These are phyloP conservation scores for Achroia grisella DNA, from an alignment of 1,140 invertebrate species.

Conservation along the genomic window DNA sequence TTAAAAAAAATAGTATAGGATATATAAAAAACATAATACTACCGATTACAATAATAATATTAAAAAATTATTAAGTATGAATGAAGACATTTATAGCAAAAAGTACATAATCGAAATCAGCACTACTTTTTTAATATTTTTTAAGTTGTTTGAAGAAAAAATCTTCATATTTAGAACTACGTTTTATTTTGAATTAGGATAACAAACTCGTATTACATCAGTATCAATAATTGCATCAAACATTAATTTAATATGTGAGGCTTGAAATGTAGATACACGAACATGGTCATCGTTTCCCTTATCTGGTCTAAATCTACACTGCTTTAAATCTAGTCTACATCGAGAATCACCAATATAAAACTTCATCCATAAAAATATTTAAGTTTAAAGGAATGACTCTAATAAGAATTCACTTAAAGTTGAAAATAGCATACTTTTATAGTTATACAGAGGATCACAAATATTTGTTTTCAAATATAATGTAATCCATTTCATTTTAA, in stretches of 20 bases:
- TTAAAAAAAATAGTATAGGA: too few species aligned
- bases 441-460: not conserved
- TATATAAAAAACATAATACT: too few species aligned
- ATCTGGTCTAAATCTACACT: conserved; percentile 8
- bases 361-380: not conserved
- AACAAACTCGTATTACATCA: too few species aligned
- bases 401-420: not conserved
- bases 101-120: too few species aligned
- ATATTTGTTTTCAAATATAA: conserved; percentile 17
- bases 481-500: conserved; percentile 24
- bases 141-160: too few species aligned
- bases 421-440: not conserved
- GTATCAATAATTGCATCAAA: too few species aligned
- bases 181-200: too few species aligned
- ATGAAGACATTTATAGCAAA: too few species aligned
- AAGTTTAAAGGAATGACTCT: not conserved
- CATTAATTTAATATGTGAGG: conserved; percentile 8
- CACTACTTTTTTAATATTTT: too few species aligned
- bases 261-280: not conserved
- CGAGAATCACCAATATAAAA: not conserved
- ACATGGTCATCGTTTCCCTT: conserved; percentile 2
- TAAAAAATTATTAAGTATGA: too few species aligned
- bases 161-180: too few species aligned
- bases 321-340: conserved; percentile 8
- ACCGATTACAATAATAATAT: too few species aligned